Conservation (phyloP, 2,113 vertebrate species). For the Pachypanchax playfairii region DNA sequence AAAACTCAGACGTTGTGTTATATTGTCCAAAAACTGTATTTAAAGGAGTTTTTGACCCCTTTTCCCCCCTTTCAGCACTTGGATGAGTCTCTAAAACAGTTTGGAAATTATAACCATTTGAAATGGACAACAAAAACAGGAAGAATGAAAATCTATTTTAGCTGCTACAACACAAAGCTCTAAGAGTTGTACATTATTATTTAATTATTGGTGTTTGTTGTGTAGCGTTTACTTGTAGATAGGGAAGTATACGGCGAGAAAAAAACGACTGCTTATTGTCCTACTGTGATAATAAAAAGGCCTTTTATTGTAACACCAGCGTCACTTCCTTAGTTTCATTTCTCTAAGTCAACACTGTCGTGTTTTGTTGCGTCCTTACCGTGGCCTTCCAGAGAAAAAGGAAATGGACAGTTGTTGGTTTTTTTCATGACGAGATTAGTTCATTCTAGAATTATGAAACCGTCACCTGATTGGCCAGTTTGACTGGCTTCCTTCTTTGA, state of each 20-base stretch:
- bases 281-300: slow-evolving; percentile 59
- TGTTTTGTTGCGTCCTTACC: not conserved
- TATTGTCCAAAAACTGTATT: slow-evolving; percentile 66
- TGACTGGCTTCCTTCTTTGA: slow-evolving; percentile 35
- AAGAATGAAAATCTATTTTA: slow-evolving; percentile 31
- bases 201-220: slow-evolving; percentile 1
- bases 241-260: slow-evolving; percentile 21
- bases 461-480: slow-evolving; percentile 42
- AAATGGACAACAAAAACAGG: slow-evolving; percentile 28
- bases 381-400: slow-evolving; percentile 50
- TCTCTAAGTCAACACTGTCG: slow-evolving; percentile 23
- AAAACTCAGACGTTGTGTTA: slow-evolving; percentile 38
- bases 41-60: slow-evolving; percentile 13
- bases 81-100: slow-evolving; percentile 7
- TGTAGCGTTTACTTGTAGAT: slow-evolving; percentile 26
- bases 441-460: slow-evolving; percentile 66
- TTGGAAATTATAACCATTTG: slow-evolving; percentile 11
- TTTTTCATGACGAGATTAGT: slow-evolving; percentile 44
- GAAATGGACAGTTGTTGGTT: slow-evolving; percentile 46
- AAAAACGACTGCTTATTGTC: slow-evolving; percentile 29
- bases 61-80: not conserved
- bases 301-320: slow-evolving; percentile 48
- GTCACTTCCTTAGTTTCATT: slow-evolving; percentile 65
- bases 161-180: slow-evolving; percentile 32
- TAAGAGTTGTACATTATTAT: slow-evolving; percentile 50